Percentiles rank a stretch among this genome's conserved stretches.
Evolutionary conservation across 2,797 vertebrate species (phyloP).

Genomic region (Acipenser transmontanus): DNA sequence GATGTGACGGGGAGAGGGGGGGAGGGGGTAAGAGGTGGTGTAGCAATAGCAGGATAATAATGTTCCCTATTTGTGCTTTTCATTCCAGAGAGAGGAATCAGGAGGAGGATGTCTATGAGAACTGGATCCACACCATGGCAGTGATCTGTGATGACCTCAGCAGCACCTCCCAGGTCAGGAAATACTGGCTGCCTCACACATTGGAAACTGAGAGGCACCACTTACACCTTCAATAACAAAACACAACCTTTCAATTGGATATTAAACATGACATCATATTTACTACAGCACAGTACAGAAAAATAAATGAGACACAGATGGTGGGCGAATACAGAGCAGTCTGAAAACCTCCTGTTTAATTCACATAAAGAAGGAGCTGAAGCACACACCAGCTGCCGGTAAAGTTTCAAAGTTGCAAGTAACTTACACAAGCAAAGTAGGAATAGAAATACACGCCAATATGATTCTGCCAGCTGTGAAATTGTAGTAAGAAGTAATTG

Average conservation of each 20-base stretch:
- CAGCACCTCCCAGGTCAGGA: constrained; percentile 9
- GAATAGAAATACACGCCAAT: no score
- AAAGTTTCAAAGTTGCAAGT: no score
- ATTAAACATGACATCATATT: background rate
- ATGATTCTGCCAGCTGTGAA: no score
- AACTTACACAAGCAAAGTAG: no score
- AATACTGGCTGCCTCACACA: background rate
- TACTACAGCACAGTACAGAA: background rate
- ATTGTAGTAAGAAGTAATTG: no score
- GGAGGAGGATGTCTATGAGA: constrained; percentile 58
- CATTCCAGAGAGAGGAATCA: constrained; percentile 44
- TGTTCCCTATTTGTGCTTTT: background rate
- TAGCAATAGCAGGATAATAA: background rate
- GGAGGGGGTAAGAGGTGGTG: background rate
- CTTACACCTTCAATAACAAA: background rate
- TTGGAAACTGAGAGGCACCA: background rate
- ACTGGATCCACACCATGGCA: constrained; percentile 62
- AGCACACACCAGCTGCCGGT: no score
- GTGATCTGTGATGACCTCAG: constrained; percentile 53
- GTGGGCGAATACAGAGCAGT: background rate
- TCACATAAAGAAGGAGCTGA: no score
- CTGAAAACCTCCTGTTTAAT: no score
- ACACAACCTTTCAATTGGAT: constrained; percentile 35
- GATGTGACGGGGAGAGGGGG: constrained; percentile 27
- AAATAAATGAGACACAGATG: background rate